phyloP scores from a whole-genome alignment of 2,797 vertebrate species.

The Gymnodraco acuticeps region DNA sequence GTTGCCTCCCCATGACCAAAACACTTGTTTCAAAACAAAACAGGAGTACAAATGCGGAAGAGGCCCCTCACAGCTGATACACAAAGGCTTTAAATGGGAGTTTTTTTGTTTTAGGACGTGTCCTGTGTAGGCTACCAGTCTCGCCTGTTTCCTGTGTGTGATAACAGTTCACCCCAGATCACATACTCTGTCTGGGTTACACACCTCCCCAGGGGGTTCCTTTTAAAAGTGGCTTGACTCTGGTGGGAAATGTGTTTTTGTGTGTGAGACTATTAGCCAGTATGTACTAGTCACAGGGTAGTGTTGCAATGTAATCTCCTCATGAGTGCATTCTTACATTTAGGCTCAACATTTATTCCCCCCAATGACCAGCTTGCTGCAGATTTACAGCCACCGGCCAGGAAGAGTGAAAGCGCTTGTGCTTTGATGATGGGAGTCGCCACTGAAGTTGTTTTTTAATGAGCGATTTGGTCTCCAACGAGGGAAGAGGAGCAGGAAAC shows the following conservation, averaged over 20 bases:
- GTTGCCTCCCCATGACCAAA: conserved; percentile 30
- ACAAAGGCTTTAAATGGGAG: conserved; percentile 66
- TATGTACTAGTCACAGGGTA: conserved; percentile 29
- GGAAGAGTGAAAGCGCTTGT: conserved; percentile 26
- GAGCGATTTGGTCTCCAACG: conserved; percentile 7
- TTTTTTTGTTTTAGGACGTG: conserved; percentile 70
- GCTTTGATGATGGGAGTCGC: conserved; percentile 26
- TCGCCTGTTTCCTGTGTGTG: conserved; percentile 82
- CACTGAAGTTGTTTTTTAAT: conserved; percentile 22
- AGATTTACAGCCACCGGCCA: conserved; percentile 1
- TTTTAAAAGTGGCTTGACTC: conserved; percentile 47
- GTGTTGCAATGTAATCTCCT: conserved; percentile 43
- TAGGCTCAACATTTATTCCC: conserved; percentile 23
- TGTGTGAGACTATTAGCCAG: conserved; percentile 1
- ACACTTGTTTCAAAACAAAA: conserved; percentile 51
- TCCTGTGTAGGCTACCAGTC: conserved; percentile 81
- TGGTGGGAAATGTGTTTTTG: conserved; percentile 58
- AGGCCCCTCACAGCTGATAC: conserved; percentile 60
- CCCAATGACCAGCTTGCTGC: neutral
- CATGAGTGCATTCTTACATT: conserved; percentile 32
- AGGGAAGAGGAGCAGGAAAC: conserved; percentile 71
- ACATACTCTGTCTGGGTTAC: conserved; percentile 66
- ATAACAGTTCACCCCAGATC: conserved; percentile 67
- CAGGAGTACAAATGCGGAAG: conserved; percentile 44
- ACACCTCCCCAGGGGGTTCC: conserved; percentile 57